Percentiles rank a stretch among this genome's conserved stretches.
Conservation (phyloP, 92 coral and sea anemone genomes). For the Palythoa heliodiscus region DNA sequence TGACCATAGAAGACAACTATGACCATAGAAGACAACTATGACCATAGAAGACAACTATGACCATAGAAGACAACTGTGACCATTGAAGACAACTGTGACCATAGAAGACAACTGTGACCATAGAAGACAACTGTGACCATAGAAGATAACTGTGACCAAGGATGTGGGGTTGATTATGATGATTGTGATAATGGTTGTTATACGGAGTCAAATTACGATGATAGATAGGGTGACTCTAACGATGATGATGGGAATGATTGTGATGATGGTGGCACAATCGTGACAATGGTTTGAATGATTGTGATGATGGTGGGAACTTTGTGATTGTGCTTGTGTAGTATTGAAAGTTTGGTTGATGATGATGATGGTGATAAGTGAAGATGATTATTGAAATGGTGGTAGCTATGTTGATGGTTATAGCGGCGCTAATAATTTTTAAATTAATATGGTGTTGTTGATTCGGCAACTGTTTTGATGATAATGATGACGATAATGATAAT, state of each 20-base stretch:
- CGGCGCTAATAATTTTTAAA: background rate
- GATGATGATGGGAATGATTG: background rate
- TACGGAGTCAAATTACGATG: too few species aligned
- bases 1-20: too few species aligned
- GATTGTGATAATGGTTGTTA: background rate
- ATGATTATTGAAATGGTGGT: background rate
- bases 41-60: too few species aligned
- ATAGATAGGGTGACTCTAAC: too few species aligned
- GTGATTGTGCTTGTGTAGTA: background rate
- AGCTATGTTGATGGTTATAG: background rate
- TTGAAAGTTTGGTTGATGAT: background rate
- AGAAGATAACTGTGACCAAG: background rate
- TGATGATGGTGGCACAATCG: background rate
- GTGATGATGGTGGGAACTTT: background rate
- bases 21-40: background rate
- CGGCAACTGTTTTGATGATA: background rate
- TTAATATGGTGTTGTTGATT: too few species aligned
- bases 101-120: background rate
- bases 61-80: background rate
- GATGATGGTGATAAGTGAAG: background rate
- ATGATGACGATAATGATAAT: background rate
- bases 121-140: background rate
- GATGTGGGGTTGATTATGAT: background rate
- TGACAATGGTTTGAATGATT: background rate
- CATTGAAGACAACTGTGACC: too few species aligned